phyloP scores from a whole-genome alignment of 2,797 vertebrate genomes.

The Acanthornis magna region DNA sequence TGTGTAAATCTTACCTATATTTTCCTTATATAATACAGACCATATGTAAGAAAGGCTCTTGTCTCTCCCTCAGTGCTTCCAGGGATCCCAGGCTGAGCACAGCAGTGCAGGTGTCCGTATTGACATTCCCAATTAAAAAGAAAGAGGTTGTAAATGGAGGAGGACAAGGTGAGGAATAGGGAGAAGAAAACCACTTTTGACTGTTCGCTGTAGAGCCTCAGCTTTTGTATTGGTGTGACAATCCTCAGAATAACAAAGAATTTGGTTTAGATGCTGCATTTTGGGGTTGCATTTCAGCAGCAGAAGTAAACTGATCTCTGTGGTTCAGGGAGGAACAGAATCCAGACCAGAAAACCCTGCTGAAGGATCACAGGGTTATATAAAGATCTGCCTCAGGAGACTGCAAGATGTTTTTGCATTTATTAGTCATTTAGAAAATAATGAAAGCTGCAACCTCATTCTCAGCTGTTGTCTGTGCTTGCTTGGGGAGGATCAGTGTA shows the following conservation, averaged over 20 bases:
- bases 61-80: neutral
- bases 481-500: neutral
- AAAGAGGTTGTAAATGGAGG: neutral
- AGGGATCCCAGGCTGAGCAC: neutral
- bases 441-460: conserved; percentile 26
- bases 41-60: neutral
- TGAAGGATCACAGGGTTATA: neutral
- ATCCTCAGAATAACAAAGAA: neutral
- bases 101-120: neutral
- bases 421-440: conserved; percentile 19
- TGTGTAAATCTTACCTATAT: neutral
- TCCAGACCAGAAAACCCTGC: neutral
- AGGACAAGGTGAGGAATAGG: neutral
- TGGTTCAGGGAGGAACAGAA: neutral
- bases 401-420: neutral
- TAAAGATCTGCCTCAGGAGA: neutral
- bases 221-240: neutral
- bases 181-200: neutral
- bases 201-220: neutral
- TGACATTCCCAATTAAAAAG: neutral
- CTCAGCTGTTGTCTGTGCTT: conserved; percentile 62
- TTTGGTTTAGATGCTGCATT: neutral
- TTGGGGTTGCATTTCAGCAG: neutral
- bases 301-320: neutral
- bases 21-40: neutral